Conservation (phyloP, 1,140 invertebrate species). For the Microvelia longipes region DNA sequence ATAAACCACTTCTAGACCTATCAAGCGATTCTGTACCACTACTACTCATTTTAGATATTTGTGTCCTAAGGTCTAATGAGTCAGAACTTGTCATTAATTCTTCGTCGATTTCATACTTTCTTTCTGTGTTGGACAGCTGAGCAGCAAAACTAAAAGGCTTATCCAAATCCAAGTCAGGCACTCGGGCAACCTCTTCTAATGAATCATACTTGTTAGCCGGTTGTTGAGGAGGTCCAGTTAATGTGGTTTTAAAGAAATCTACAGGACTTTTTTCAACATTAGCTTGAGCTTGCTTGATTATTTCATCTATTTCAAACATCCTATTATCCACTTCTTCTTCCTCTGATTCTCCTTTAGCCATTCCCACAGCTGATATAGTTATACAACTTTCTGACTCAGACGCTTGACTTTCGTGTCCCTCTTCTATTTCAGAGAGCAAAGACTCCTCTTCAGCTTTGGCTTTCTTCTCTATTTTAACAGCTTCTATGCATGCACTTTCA, state of each 20-base stretch:
- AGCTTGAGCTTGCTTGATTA: slow-evolving; percentile 49
- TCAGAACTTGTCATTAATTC: slow-evolving; percentile 30
- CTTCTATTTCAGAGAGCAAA: slow-evolving; percentile 53
- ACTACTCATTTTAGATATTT: slow-evolving; percentile 21
- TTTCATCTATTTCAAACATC: slow-evolving; percentile 58
- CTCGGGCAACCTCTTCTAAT: slow-evolving; percentile 34
- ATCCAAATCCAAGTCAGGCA: slow-evolving; percentile 35
- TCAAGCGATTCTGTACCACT: slow-evolving; percentile 43
- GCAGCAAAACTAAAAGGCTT: slow-evolving; percentile 22
- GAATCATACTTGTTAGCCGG: slow-evolving; percentile 27
- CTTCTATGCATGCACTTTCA: slow-evolving; percentile 72
- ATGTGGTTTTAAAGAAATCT: slow-evolving; percentile 23
- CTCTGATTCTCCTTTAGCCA: slow-evolving; percentile 32
- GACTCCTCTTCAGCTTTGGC: slow-evolving; percentile 70
- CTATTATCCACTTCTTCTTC: slow-evolving; percentile 49
- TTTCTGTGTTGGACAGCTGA: slow-evolving; percentile 20
- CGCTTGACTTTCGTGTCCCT: slow-evolving; percentile 45
- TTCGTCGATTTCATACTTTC: slow-evolving; percentile 21
- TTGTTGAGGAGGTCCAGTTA: slow-evolving; percentile 26
- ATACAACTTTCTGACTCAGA: slow-evolving; percentile 51
- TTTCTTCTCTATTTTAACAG: slow-evolving; percentile 60
- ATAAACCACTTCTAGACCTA: slow-evolving; percentile 17
- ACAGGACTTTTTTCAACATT: slow-evolving; percentile 41
- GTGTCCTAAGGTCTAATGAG: slow-evolving; percentile 28
- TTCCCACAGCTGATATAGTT: slow-evolving; percentile 42